Base-by-base conservation (phyloP, 2,888 invertebrate genomes). In the Lycaena phlaeas region DNA sequence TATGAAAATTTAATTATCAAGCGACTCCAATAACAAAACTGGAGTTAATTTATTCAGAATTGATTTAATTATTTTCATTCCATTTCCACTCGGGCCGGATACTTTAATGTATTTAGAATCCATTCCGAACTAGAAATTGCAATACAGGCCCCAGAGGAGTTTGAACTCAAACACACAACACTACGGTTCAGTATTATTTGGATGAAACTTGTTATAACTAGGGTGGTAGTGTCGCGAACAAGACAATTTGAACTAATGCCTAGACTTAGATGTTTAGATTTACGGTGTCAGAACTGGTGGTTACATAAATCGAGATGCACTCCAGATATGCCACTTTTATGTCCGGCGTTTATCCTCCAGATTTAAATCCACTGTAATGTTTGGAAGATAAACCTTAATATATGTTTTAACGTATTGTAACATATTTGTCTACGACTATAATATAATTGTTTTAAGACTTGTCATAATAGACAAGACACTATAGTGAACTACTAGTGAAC, bases 241-340 rank as follows among this genome's bases (percentile, higher is more conserved):
- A 61, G 60, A 62, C 63, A 59, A 61, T 64, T 61, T 54, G 54
- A 57, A 62, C 59, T 64, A 64, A 65, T 61, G 52, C 61, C 59
- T 54, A 56, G 61, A 52, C 57, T 63, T 59, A 59, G 58, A 52
- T 54, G 57, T 53, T 55, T 55, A 63, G 64, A 65, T 65, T 65
- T 65, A 66, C 63, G 45, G 54, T 52, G 50, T 52, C 51, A 50
- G 50, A 50, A 50, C 44, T 46, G 52, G 45, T 48, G 37, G 43
- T 45, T 43, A 43, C 42, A 50, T 54, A 53, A 54, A 53, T 54
- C 49, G 45, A 41, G 26, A 44, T 37, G 48, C 40, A 40, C 29
- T 14, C 41, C 22, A 40, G 27, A 30, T n/a, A n/a, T 27, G 36
- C 10, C 22, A 30, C 26, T 36, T 25, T 36, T 18, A 14, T 22